phyloP scores from a whole-genome alignment of 2,888 invertebrate genomes.

The Barypeithes pellucidus region DNA sequence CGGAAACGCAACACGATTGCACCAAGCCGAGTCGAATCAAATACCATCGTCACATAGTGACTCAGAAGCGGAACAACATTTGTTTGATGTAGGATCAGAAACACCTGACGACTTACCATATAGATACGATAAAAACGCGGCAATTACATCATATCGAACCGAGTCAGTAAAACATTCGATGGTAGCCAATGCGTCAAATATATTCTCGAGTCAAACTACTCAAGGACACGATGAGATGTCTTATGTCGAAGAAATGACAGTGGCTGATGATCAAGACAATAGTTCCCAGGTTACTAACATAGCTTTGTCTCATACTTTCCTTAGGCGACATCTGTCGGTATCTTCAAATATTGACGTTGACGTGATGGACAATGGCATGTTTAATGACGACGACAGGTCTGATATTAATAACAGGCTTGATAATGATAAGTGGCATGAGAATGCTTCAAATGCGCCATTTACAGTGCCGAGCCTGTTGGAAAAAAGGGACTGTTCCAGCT shows the following conservation, averaged over 20 bases:
- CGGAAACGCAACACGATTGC: too few species aligned
- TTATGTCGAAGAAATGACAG: neutral
- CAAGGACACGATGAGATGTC: neutral
- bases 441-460: neutral
- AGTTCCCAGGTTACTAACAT: neutral
- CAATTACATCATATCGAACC: neutral
- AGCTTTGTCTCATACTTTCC: neutral
- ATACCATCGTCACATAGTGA: too few species aligned
- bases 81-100: neutral
- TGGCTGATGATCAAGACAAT: neutral
- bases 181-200: too few species aligned
- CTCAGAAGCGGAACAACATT: neutral
- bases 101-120: neutral
- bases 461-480: constrained; percentile 2
- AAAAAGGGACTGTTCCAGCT: neutral
- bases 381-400: too few species aligned
- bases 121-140: neutral
- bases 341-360: neutral
- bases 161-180: neutral
- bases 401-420: neutral
- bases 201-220: neutral
- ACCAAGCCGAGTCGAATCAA: too few species aligned
- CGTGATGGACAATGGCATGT: neutral
- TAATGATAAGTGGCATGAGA: neutral
- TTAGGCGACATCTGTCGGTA: neutral